Conservation (phyloP, 1,140 invertebrate species). For the Pachyrhynchus sulphureomaculatus region DNA sequence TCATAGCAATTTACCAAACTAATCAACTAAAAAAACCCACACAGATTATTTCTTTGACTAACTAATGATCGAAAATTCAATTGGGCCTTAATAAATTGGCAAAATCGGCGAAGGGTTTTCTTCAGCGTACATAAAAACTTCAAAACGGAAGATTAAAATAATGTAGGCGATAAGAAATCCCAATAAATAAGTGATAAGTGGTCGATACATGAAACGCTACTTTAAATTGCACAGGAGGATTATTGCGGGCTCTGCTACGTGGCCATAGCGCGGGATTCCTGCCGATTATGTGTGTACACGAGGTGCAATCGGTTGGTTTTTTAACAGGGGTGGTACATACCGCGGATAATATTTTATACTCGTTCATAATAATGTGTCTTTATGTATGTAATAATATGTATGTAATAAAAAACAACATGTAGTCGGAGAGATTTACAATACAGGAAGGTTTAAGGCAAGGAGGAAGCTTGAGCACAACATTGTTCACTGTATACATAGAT, state of each 20-base stretch:
- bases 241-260: slow-evolving; percentile 30
- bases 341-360: too few species aligned
- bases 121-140: slow-evolving; percentile 42
- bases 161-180: slow-evolving; percentile 45
- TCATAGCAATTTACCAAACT: slow-evolving; percentile 2
- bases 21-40: not conserved
- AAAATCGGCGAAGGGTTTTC: slow-evolving; percentile 39
- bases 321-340: not conserved
- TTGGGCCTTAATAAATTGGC: slow-evolving; percentile 35
- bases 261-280: slow-evolving; percentile 17
- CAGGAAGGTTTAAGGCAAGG: too few species aligned
- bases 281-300: slow-evolving; percentile 8
- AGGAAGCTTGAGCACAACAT: too few species aligned
- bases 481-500: too few species aligned
- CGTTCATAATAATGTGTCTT: too few species aligned
- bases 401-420: too few species aligned
- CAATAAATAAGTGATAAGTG: slow-evolving; percentile 47
- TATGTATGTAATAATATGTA: too few species aligned
- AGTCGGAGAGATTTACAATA: too few species aligned
- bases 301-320: slow-evolving; percentile 8
- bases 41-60: slow-evolving; percentile 23
- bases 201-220: slow-evolving; percentile 45
- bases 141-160: slow-evolving; percentile 45
- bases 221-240: slow-evolving; percentile 45
- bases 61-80: slow-evolving; percentile 31